Percentiles rank a stretch among this genome's conserved stretches.
phyloP scores from a whole-genome alignment of 2,113 vertebrate species.

The Hippocampus zosterae region DNA sequence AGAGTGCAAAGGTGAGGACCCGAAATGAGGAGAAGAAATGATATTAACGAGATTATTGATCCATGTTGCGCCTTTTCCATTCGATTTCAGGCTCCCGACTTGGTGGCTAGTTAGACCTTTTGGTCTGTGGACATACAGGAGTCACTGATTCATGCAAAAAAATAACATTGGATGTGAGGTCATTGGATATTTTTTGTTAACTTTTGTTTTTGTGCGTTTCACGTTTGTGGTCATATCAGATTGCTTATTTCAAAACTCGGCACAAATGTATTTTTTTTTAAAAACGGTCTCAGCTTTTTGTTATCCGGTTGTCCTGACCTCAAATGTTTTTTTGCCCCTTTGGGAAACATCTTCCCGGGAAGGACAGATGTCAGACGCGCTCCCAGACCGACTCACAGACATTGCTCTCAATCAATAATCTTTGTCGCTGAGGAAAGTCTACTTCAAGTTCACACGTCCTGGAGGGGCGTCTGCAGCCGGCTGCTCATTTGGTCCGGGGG shows the following conservation, averaged over 20 bases:
- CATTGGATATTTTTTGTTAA: too few relatives aligned
- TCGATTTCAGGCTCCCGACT: not conserved
- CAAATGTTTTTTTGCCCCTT: slow-evolving; percentile 6
- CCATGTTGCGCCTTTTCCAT: not conserved
- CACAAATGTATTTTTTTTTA: too few relatives aligned
- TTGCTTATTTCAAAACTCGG: too few relatives aligned
- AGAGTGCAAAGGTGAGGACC: not conserved
- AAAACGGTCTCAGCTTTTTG: too few relatives aligned
- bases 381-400: slow-evolving; percentile 61
- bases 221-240: too few relatives aligned
- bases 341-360: slow-evolving; percentile 25
- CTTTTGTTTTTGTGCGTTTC: too few relatives aligned
- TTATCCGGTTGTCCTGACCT: too few relatives aligned
- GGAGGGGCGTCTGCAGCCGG: slow-evolving; percentile 62
- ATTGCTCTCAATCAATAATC: slow-evolving; percentile 66
- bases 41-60: not conserved
- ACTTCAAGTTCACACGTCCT: slow-evolving; percentile 74
- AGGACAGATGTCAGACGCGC: slow-evolving; percentile 57
- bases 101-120: not conserved
- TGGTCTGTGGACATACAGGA: not conserved
- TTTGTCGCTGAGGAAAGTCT: slow-evolving; percentile 58
- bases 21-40: not conserved
- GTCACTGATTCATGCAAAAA: not conserved
- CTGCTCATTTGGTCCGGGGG: slow-evolving; percentile 68
- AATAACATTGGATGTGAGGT: too few relatives aligned